Base-by-base conservation (phyloP, 2,797 vertebrate species). In the Vipera latastei region DNA sequence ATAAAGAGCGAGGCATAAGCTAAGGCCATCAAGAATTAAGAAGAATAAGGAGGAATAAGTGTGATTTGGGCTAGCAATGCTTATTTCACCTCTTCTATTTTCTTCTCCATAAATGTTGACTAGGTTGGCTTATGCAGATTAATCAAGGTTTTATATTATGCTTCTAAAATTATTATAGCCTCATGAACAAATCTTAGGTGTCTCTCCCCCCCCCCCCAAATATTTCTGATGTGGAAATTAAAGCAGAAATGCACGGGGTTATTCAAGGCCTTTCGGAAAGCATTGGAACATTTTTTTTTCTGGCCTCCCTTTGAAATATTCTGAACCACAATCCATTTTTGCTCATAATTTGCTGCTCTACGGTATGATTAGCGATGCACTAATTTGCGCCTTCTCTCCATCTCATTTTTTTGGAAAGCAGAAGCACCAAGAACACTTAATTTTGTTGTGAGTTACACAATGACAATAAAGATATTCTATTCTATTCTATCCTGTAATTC, bases 1-100 rank as follows among this genome's bases (percentile, higher is more conserved):
- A 90, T 99, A 99, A 38, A 99, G 98, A 0, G 97, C 98, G 86
- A 99, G 98, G 88, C 98, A 98, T 91, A 99, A 97, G 95, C 99
- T 99, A 95, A 92, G 38, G 55, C 3, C 44, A 53, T 59, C 48
- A 32, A 44, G 73, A 93, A 59, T 97, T 95, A 97, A 0, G 93
- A 94, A 83, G 92, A 95, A 95, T 61, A 88, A 88, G 0, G n/a
- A 0, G 48, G 56, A 9, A 38, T 38, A 8, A 86, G 28, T 63
- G 51, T 2, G 8, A 13, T 28, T 32, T 28, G 20, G 26, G 28
- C 38, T 38, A 3, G 63, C 83, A 32, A 89, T 20, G 5, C 25
- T 55, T 32, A 11, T 65, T 2, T 85, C 20, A 13, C 59, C 57
- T 65, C 16, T 51, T 65, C 26, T 2, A 14, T 28, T 28, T 69